Evolutionary conservation across 2,888 invertebrate species (phyloP), one percentile per base, ranked within the genome.

Genomic region (Lordiphosa fenestrarum): DNA sequence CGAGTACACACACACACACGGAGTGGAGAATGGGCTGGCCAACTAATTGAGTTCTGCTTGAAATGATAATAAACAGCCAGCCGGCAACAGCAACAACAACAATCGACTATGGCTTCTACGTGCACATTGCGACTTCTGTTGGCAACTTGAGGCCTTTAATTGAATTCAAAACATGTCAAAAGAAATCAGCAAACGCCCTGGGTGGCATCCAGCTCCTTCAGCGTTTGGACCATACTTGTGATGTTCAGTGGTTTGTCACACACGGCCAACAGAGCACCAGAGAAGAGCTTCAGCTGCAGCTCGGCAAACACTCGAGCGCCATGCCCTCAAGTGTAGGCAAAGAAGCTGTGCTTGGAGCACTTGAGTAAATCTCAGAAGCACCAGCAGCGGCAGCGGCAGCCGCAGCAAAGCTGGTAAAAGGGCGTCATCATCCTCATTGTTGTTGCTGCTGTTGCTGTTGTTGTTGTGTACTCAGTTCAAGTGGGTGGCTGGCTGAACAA

Each of bases 81-180:
- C 52, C 21, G 47, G 37, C 36, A 39, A 36, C 50, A 44, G 48
- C 39, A 36, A 37, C 40, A 33, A 23, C 39, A 37, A 46, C 42
- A 48, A 44, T 58, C 61, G 50, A 25, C 46, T 66, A 61, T 49
- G 62, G 37, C 54, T 51, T 55, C 9, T 23, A 61, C 61, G 55
- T 61, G 65, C 53, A 62, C 35, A 42, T 49, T 49, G 46, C 12
- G 58, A 53, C 53, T 48, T 62, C 25, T 48, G 57, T 53, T 51
- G 35, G 67, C 64, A 63, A 61, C 66, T 64, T 56, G 63, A 63
- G 75, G 61, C 66, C 49, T 73, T 75, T 78, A 78, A 78, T 78
- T 78, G 82, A 82, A 78, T 78, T 78, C 75, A 82, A 77, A 77
- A 77, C 75, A 82, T 77, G 77, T 78, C 80, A 77, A 77, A 80